These are phyloP conservation scores for Stichopus horrens DNA, from an alignment of 53 echinoderm and acorn worm genomes.

Conservation along the genomic window DNA sequence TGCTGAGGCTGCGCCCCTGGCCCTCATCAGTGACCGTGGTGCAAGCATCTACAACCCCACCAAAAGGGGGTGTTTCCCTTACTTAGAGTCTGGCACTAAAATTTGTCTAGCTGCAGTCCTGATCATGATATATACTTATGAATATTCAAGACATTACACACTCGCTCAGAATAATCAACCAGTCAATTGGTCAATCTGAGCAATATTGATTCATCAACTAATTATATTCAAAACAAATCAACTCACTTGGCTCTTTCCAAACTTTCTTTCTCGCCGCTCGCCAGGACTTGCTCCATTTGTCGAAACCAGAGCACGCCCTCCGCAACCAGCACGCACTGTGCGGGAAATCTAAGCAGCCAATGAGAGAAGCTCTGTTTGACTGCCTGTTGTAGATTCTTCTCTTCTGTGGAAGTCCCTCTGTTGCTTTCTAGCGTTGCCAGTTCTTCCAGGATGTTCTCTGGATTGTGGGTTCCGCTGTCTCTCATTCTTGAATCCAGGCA, in stretches of 20 bases:
- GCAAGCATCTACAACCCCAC: too few species aligned
- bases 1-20: too few species aligned
- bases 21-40: too few species aligned
- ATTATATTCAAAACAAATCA: not conserved
- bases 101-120: too few species aligned
- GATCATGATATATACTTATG: too few species aligned
- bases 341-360: constrained; percentile 90
- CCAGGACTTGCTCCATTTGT: constrained; percentile 59
- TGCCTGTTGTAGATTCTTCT: constrained; percentile 65
- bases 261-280: constrained; percentile 49
- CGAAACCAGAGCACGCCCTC: constrained; percentile 84
- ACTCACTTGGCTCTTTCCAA: constrained; percentile 4
- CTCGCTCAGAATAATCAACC: too few species aligned
- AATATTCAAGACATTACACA: too few species aligned
- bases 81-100: too few species aligned
- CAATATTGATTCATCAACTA: too few species aligned
- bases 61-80: too few species aligned
- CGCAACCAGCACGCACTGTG: constrained; percentile 77
- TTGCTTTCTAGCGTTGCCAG: constrained; percentile 59
- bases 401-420: constrained; percentile 50
- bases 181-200: too few species aligned
- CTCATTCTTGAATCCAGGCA: constrained; percentile 86
- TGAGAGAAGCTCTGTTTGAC: constrained; percentile 79
- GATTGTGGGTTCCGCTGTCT: constrained; percentile 50
- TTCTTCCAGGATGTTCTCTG: constrained; percentile 81